Conservation (phyloP, 2,888 invertebrate species). For the Caenorhabditis auriculariae region DNA sequence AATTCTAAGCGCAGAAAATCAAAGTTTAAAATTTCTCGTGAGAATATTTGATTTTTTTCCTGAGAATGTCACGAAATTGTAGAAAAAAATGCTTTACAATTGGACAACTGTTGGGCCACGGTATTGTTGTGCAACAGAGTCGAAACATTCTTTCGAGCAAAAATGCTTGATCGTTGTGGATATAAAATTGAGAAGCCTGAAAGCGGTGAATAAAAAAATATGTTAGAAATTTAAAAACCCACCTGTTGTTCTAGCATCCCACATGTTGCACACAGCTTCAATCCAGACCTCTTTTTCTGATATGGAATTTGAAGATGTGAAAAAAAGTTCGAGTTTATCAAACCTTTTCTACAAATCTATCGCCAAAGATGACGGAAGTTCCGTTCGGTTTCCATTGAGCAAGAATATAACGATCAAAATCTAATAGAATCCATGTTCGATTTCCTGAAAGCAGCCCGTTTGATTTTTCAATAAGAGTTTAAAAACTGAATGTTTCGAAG, state of each 20-base stretch:
- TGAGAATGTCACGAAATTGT: too few relatives aligned
- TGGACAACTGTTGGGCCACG: slow-evolving; percentile 25
- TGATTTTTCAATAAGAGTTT: background rate
- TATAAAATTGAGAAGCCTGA: slow-evolving; percentile 34
- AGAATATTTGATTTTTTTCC: too few relatives aligned
- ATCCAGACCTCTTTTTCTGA: slow-evolving; percentile 37
- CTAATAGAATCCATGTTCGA: slow-evolving; percentile 59
- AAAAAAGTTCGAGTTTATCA: background rate
- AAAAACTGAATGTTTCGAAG: background rate
- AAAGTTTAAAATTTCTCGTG: too few relatives aligned
- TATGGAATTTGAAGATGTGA: background rate
- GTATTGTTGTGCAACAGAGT: slow-evolving; percentile 26
- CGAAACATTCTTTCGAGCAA: slow-evolving; percentile 44
- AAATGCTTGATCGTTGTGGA: slow-evolving; percentile 22
- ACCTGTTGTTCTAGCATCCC: slow-evolving; percentile 58
- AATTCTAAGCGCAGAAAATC: too few relatives aligned
- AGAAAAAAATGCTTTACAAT: slow-evolving; percentile 19
- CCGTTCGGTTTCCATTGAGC: slow-evolving; percentile 56
- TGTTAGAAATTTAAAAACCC: background rate
- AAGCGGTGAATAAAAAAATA: slow-evolving; percentile 1
- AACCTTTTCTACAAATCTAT: slow-evolving; percentile 40
- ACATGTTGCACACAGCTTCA: slow-evolving; percentile 50
- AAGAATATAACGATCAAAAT: slow-evolving; percentile 59
- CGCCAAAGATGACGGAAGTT: slow-evolving; percentile 57
- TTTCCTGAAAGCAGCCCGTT: slow-evolving; percentile 51